Percentiles rank a stretch among this genome's conserved stretches.
Evolutionary conservation across 2,113 vertebrate genomes (phyloP).

Genomic region (Bujurquina vittata): DNA sequence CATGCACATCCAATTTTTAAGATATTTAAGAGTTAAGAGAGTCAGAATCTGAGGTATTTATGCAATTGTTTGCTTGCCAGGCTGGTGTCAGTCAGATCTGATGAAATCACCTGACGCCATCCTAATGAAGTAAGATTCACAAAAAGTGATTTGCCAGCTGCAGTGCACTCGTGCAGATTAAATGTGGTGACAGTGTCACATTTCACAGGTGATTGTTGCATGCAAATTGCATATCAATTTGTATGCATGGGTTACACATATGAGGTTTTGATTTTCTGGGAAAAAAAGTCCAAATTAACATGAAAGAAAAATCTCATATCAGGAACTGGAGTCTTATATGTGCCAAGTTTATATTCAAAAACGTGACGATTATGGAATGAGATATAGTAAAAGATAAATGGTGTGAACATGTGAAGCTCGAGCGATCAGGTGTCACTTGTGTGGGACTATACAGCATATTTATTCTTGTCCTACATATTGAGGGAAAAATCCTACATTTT

Average conservation of each 20-base stretch:
- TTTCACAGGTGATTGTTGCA: background rate
- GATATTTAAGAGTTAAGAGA: background rate
- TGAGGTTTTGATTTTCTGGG: background rate
- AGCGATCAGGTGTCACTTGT: no score
- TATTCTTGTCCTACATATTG: no score
- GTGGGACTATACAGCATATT: no score
- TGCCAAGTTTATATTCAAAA: no score
- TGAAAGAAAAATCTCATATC: background rate
- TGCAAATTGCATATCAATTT: background rate
- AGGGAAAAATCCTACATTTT: no score
- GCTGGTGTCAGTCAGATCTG: background rate
- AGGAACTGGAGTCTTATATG: background rate
- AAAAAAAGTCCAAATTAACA: background rate
- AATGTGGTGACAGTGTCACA: background rate
- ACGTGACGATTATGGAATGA: no score
- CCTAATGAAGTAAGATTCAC: background rate
- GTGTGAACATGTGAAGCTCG: no score
- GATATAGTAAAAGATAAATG: no score
- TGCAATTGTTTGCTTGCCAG: background rate
- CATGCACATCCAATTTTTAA: background rate
- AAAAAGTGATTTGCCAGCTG: constrained; percentile 2
- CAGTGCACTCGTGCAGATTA: constrained; percentile 8
- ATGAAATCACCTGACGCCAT: background rate
- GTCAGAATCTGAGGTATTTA: background rate
- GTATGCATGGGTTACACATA: background rate